Evolutionary conservation across 2,113 vertebrate species (phyloP).

Genomic region (Catharus fuscescens): DNA sequence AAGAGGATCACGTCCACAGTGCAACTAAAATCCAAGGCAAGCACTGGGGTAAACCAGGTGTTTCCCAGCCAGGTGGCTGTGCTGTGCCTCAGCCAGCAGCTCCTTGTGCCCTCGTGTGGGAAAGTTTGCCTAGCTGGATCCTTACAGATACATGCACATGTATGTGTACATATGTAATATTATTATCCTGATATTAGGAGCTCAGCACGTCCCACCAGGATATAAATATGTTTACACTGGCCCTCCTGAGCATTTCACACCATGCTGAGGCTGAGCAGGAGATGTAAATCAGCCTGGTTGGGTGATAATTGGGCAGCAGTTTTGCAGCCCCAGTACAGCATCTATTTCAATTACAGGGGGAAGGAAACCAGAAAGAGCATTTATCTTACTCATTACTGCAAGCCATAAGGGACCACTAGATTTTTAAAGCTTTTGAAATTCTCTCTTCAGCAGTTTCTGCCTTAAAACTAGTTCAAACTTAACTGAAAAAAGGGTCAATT

Average conservation of each 20-base stretch:
- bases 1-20: neutral
- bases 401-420: neutral
- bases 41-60: neutral
- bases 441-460: slow-evolving; percentile 1
- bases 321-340: neutral
- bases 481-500: neutral
- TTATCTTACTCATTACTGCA: slow-evolving; percentile 12
- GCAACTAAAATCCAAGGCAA: neutral
- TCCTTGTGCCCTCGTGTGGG: neutral
- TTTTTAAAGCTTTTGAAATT: neutral
- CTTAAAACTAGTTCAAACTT: neutral
- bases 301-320: neutral
- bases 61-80: neutral
- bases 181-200: neutral
- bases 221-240: slow-evolving; percentile 7
- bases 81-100: neutral
- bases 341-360: slow-evolving; percentile 1
- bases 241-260: neutral
- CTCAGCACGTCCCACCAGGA: neutral
- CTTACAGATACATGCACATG: too few relatives aligned
- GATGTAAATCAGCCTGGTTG: neutral
- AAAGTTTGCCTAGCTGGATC: neutral
- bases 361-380: slow-evolving; percentile 4
- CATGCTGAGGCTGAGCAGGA: rapidly evolving
- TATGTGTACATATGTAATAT: neutral